These are phyloP conservation scores for Cotesia congregata DNA, from an alignment of 2,888 invertebrate genomes.

Conservation along the genomic window DNA sequence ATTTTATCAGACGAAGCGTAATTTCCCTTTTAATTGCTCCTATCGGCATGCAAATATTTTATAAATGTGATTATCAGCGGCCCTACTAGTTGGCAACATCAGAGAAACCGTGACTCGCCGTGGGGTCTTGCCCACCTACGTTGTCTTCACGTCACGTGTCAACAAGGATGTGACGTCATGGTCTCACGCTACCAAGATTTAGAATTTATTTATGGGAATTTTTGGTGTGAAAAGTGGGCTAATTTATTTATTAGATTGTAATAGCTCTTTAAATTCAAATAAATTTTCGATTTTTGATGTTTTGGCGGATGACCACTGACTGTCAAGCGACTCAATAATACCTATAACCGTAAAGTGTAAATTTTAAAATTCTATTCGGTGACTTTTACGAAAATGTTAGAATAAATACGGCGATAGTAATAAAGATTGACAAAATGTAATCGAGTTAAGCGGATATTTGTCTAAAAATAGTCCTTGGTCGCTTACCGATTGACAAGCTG, in stretches of 20 bases:
- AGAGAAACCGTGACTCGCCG: slow-evolving; percentile 30
- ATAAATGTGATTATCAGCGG: slow-evolving; percentile 33
- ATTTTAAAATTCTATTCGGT: neutral
- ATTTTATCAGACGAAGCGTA: neutral
- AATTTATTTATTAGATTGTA: too few species aligned
- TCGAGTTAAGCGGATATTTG: neutral
- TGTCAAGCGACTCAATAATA: too few species aligned
- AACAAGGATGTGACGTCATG: slow-evolving; percentile 38
- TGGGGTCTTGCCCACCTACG: slow-evolving; percentile 42
- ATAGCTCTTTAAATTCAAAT: too few species aligned
- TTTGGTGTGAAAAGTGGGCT: too few species aligned
- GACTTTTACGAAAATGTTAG: neutral
- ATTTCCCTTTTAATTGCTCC: slow-evolving; percentile 42
- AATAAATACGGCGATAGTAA: neutral
- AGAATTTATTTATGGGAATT: too few species aligned
- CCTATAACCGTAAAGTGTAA: too few species aligned
- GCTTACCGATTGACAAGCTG: neutral
- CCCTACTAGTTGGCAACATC: neutral
- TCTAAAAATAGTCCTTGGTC: neutral
- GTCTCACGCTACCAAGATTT: slow-evolving; percentile 55
- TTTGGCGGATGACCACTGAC: too few species aligned
- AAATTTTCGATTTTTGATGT: too few species aligned
- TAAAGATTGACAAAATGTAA: neutral
- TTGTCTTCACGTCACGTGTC: slow-evolving; percentile 42
- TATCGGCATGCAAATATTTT: neutral